Evolutionary conservation across 2,888 invertebrate genomes (phyloP).

Genomic region (Drosophila helvetica): DNA sequence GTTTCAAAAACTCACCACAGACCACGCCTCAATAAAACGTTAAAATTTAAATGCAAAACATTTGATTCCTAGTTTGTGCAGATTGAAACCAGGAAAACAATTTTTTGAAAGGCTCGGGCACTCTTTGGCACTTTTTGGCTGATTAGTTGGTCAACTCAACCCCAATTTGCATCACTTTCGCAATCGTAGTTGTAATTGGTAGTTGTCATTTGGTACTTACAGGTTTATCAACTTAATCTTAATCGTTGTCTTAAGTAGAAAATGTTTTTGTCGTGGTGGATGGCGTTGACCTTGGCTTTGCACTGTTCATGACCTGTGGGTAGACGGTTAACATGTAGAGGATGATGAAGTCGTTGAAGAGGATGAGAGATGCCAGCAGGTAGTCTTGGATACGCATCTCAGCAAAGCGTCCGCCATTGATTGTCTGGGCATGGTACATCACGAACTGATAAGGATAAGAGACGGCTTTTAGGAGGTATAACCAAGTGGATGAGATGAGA

Average conservation of each 20-base stretch:
- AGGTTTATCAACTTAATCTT: too few species aligned
- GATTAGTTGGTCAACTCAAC: too few species aligned
- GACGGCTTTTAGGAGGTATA: background rate
- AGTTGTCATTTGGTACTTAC: too few species aligned
- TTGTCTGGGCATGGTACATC: constrained; percentile 79
- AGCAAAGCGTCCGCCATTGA: constrained; percentile 76
- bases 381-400: constrained; percentile 74
- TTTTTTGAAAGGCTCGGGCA: too few species aligned
- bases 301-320: constrained; percentile 38
- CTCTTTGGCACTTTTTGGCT: too few species aligned
- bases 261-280: background rate
- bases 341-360: constrained; percentile 71
- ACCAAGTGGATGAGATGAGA: background rate
- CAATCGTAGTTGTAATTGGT: too few species aligned
- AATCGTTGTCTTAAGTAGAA: background rate
- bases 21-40: background rate
- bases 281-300: background rate
- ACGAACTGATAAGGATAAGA: constrained; percentile 59
- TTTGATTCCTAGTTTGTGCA: too few species aligned
- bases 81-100: background rate
- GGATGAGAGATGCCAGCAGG: constrained; percentile 69
- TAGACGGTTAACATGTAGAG: constrained; percentile 64
- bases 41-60: background rate
- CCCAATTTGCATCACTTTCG: too few species aligned
- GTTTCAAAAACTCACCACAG: too few species aligned